Evolutionary conservation across 2,888 invertebrate genomes (phyloP), one percentile per base, ranked within the genome.

Genomic region (Polydrusus cervinus): DNA sequence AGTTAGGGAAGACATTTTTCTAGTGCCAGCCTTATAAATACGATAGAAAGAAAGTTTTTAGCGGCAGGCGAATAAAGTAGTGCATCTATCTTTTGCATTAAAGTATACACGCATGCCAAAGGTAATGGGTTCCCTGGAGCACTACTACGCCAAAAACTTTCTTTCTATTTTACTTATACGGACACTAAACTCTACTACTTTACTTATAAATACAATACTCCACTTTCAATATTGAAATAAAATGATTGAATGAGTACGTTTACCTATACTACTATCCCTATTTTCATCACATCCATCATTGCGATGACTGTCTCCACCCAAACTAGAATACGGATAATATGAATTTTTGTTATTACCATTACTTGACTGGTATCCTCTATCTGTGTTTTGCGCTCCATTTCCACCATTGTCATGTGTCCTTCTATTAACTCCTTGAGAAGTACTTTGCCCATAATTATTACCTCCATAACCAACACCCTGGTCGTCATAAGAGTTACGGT

Each of bases 401-500:
- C 57, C 11, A 18, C 16, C 57, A 18, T 60, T 34, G 8, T 11
- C 18, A n/a, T 30, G 55, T 34, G 8, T 11, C 13, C n/a, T 25
- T 30, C 55, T 13, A 14, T 57, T 68, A 38, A 34, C 57, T 11
- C 38, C 34, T 25, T 43, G 43, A 34, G 14, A 40, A 3, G 3
- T 20, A 10, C 45, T 49, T 18, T 45, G 62, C 53, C 55, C 53
- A 30, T 66, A 49, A 10, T 55, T 55, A 18, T 55, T 45, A n/a
- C 14, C 43, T 49, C 66, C 74, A 40, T 73, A 51, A 16, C 64
- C 53, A 40, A 62, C n/a, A 45, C 53, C 60, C 38, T 60, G 51
- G 1, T 18, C 55, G 60, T 66, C 60, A 30, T 62, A 38, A 30
- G 73, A 10, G 55, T 60, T 60, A 14, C 38, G 25, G 18, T 47